Conservation (phyloP, 2,888 invertebrate genomes). For the Pteria penguin region DNA sequence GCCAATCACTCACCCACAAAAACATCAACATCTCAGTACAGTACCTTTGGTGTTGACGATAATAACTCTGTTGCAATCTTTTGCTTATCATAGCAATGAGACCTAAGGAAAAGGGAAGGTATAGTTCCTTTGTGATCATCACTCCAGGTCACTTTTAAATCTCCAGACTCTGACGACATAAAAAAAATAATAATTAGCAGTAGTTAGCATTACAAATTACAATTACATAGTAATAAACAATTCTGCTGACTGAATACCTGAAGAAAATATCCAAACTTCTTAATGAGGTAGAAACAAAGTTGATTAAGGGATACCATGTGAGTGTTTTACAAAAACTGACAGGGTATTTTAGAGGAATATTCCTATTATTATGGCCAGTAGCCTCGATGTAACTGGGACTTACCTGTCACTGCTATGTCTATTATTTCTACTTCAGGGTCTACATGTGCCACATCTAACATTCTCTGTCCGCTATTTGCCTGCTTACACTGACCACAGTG, state of each 20-base stretch:
- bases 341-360: no score
- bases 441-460: conserved; percentile 48
- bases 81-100: conserved; percentile 46
- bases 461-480: conserved; percentile 53
- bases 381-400: no score
- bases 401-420: conserved; percentile 36
- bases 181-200: no score
- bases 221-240: no score
- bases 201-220: no score
- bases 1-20: no score
- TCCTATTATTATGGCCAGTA: no score
- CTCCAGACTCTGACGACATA: conserved; percentile 27
- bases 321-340: background rate
- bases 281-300: background rate
- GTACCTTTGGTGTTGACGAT: background rate
- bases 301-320: background rate
- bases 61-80: conserved; percentile 1
- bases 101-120: conserved; percentile 46
- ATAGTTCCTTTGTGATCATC: conserved; percentile 50
- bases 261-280: background rate
- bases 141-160: conserved; percentile 38
- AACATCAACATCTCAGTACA: no score
- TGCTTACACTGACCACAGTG: conserved; percentile 61
- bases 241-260: background rate
- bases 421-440: conserved; percentile 43